phyloP scores from a whole-genome alignment of 1,140 invertebrate species.

The Zaprionus vittiger region DNA sequence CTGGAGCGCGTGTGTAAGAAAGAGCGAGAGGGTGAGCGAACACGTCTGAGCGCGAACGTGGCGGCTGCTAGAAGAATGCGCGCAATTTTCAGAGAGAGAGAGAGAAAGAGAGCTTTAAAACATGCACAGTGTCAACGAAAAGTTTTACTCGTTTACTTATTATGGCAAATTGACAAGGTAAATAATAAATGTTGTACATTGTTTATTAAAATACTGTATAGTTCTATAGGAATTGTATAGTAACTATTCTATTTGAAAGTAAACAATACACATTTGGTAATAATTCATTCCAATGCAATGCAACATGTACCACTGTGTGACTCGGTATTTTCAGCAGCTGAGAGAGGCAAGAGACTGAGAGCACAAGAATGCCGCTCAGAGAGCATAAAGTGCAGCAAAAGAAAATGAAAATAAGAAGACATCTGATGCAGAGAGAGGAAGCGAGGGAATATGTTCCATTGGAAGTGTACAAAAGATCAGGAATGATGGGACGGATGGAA shows the following conservation, averaged over 20 bases:
- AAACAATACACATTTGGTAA: background rate
- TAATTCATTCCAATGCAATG: background rate
- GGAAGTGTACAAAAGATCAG: slow-evolving; percentile 14
- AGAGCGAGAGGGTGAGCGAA: slow-evolving; percentile 37
- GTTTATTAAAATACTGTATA: too few relatives aligned
- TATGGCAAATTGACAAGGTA: background rate
- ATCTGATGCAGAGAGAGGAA: slow-evolving; percentile 4
- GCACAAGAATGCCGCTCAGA: slow-evolving; percentile 9
- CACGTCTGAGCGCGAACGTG: slow-evolving; percentile 1
- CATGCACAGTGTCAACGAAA: slow-evolving; percentile 26
- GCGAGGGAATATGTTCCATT: slow-evolving; percentile 31
- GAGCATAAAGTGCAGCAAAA: slow-evolving; percentile 4
- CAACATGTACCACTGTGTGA: slow-evolving; percentile 15
- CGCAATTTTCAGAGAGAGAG: slow-evolving; percentile 22
- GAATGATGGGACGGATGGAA: slow-evolving; percentile 13
- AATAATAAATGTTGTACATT: background rate
- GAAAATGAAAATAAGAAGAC: slow-evolving; percentile 18
- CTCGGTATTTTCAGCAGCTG: slow-evolving; percentile 15
- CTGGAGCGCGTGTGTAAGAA: slow-evolving; percentile 27
- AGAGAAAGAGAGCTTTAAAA: slow-evolving; percentile 23
- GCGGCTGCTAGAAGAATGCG: slow-evolving; percentile 37
- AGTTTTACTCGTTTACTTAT: background rate
- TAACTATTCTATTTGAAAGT: background rate
- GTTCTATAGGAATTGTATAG: background rate
- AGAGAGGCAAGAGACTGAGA: background rate